Evolutionary conservation across 2,113 vertebrate species (phyloP).

Genomic region (Campylorhamphus procurvoides): DNA sequence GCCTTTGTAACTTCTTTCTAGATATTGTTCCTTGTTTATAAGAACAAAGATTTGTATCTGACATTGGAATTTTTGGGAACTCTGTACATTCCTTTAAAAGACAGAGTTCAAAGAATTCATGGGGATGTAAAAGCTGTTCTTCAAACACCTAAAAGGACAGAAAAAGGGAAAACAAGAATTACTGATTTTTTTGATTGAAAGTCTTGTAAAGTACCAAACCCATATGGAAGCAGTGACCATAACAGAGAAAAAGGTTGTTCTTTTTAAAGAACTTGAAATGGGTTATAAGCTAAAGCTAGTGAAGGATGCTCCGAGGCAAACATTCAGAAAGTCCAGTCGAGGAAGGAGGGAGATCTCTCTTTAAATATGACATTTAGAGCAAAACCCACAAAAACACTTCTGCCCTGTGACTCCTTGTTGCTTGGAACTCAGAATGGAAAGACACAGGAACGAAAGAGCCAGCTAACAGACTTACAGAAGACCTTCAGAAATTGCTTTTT

Average conservation of each 20-base stretch:
- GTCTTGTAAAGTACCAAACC: not conserved
- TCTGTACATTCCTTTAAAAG: not conserved
- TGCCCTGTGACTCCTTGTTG: not conserved
- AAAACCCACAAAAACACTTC: not conserved
- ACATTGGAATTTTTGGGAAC: not conserved
- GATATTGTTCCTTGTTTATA: not conserved
- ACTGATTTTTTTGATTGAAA: not conserved
- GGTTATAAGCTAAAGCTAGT: not conserved
- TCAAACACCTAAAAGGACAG: not conserved
- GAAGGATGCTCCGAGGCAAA: not conserved
- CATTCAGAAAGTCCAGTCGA: not conserved
- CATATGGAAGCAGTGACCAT: not conserved
- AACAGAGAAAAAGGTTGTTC: not conserved
- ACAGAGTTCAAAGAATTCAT: not conserved
- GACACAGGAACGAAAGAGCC: not conserved
- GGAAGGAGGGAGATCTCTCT: fast-evolving
- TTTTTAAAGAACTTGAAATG: not conserved
- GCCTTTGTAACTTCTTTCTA: not conserved
- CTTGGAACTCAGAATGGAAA: not conserved
- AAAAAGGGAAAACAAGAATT: not conserved
- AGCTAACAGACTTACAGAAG: not conserved
- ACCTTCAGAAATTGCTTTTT: not conserved
- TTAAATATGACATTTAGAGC: not conserved
- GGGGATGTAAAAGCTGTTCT: not conserved
- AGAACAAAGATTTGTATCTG: not conserved